Evolutionary conservation across 2,888 invertebrate genomes (phyloP).

Genomic region (Trissolcus japonicus): DNA sequence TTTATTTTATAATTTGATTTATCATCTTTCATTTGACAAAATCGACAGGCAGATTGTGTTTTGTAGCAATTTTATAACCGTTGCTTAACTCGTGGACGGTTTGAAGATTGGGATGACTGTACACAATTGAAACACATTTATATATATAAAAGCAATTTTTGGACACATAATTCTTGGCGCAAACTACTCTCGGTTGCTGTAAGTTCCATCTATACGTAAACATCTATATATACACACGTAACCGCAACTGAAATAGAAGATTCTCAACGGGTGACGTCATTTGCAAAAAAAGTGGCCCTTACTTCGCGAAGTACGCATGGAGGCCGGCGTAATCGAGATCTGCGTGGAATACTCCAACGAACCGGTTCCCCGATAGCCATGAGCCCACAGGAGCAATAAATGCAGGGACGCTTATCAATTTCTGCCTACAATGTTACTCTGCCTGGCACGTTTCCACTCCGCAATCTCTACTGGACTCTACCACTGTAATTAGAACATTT

Average conservation of each 20-base stretch:
- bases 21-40: no score
- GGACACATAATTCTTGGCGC: neutral
- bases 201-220: neutral
- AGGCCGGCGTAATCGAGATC: constrained; percentile 8
- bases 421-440: constrained; percentile 12
- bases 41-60: no score
- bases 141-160: no score
- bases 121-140: no score
- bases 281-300: constrained; percentile 23
- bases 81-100: no score
- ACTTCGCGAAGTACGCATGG: neutral
- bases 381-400: constrained; percentile 7
- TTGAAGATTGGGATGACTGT: no score
- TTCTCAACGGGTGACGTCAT: constrained; percentile 15
- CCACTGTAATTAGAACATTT: no score
- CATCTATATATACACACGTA: no score
- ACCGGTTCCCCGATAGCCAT: constrained; percentile 22
- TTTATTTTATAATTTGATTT: no score
- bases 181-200: neutral
- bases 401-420: constrained; percentile 19
- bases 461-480: neutral
- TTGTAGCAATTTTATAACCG: no score
- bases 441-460: constrained; percentile 12
- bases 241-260: constrained; percentile 13
- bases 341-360: constrained; percentile 16